These are phyloP conservation scores for Cossypha heuglini DNA, from an alignment of 2,797 vertebrate genomes.

Conservation along the genomic window DNA sequence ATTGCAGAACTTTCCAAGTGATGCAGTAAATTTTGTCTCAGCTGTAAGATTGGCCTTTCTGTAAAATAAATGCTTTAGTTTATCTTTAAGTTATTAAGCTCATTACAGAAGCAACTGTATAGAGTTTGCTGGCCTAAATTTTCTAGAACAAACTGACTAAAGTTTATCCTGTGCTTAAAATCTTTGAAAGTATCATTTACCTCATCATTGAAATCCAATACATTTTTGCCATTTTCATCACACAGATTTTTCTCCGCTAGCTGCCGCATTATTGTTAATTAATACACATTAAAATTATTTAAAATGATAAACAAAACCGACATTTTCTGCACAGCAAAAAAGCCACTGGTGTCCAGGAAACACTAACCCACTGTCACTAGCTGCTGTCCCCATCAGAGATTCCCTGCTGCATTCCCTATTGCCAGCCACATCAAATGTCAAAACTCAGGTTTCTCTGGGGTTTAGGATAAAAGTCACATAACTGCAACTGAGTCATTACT, in stretches of 20 bases:
- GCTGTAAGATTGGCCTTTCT: neutral
- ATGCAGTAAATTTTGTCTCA: constrained; percentile 32
- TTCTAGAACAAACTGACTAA: neutral
- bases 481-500: neutral
- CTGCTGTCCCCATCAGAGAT: neutral
- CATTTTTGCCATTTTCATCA: neutral
- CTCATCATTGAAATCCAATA: neutral
- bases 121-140: neutral
- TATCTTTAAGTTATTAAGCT: constrained; percentile 16
- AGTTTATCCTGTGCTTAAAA: neutral
- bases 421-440: neutral
- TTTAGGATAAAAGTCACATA: neutral
- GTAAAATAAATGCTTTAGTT: constrained; percentile 7
- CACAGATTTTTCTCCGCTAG: neutral
- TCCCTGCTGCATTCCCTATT: neutral
- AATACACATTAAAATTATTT: neutral
- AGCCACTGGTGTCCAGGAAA: neutral
- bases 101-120: neutral
- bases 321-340: neutral
- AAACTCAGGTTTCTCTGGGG: neutral
- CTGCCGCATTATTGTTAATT: neutral
- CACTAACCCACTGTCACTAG: neutral
- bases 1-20: constrained; percentile 44
- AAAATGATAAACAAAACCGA: neutral
- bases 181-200: neutral